phyloP scores from a whole-genome alignment of 2,113 vertebrate species.

The Xenopus laevis region DNA sequence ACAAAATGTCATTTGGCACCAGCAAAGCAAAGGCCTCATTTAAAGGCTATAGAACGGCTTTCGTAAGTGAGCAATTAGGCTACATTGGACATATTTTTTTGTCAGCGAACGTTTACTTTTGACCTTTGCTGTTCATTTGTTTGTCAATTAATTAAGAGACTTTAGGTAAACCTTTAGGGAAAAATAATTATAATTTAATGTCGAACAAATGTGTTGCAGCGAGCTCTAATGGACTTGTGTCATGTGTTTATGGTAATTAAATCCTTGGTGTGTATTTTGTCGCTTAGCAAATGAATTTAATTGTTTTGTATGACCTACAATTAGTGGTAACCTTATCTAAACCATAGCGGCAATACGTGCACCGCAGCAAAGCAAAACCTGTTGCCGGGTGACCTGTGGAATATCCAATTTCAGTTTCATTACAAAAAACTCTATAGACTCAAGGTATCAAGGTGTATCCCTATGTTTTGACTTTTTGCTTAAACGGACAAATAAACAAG shows the following conservation, averaged over 20 bases:
- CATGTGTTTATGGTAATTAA: constrained; percentile 40
- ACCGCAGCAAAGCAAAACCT: constrained; percentile 12
- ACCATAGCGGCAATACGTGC: constrained; percentile 8
- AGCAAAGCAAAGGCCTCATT: not conserved
- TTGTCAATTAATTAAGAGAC: constrained; percentile 40
- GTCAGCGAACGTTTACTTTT: not conserved
- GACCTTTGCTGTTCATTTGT: constrained; percentile 33
- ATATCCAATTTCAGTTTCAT: not conserved
- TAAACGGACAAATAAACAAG: no score
- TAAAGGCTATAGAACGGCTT: not conserved
- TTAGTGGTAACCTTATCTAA: constrained; percentile 33
- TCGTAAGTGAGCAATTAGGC: not conserved
- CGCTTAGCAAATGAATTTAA: constrained; percentile 42
- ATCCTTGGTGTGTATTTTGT: constrained; percentile 43
- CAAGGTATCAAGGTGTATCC: no score
- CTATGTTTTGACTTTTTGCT: no score
- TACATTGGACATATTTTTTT: not conserved
- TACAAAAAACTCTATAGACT: not conserved
- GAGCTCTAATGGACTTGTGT: constrained; percentile 32
- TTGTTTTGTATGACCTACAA: constrained; percentile 43
- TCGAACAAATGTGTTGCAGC: constrained; percentile 37
- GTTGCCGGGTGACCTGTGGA: constrained; percentile 15
- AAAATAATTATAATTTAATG: constrained; percentile 42
- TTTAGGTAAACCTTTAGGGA: constrained; percentile 37
- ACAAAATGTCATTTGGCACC: not conserved